phyloP scores from a whole-genome alignment of 2,888 invertebrate genomes.

The Athalia circularis region DNA sequence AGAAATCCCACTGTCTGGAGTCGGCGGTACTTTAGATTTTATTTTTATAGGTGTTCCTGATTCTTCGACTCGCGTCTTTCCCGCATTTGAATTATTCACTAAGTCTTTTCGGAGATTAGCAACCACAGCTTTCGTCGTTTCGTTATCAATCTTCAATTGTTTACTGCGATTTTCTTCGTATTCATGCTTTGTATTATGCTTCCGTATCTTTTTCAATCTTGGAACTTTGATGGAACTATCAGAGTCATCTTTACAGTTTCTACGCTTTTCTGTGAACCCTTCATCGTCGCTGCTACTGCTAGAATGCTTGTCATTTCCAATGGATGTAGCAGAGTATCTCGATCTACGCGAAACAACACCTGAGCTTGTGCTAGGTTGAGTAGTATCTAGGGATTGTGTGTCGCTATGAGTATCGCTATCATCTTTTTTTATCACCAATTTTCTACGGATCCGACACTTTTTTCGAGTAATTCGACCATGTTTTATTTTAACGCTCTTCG shows the following conservation, averaged over 20 bases:
- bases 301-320: conserved; percentile 57
- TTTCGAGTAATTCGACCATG: conserved; percentile 54
- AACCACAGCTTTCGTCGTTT: conserved; percentile 47
- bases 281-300: conserved; percentile 56
- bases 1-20: conserved; percentile 71
- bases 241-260: conserved; percentile 27
- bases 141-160: conserved; percentile 55
- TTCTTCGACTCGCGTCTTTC: conserved; percentile 22
- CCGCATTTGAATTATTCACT: conserved; percentile 51
- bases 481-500: conserved; percentile 65
- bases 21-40: conserved; percentile 59
- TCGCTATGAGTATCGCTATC: conserved; percentile 60
- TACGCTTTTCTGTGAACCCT: conserved; percentile 17
- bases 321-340: conserved; percentile 53
- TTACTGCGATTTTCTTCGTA: conserved; percentile 52
- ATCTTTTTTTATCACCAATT: conserved; percentile 58
- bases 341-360: conserved; percentile 66
- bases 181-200: conserved; percentile 53
- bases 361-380: conserved; percentile 71
- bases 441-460: conserved; percentile 59
- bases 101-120: conserved; percentile 51
- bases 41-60: conserved; percentile 59
- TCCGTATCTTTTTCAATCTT: conserved; percentile 57
- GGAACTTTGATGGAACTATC: conserved; percentile 49
- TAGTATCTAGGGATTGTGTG: conserved; percentile 59